A percentile compares a stretch with the other conserved stretches of the same genome.
Conservation (phyloP, 2,797 vertebrate genomes). For the Tokudaia tokunoshimensis region DNA sequence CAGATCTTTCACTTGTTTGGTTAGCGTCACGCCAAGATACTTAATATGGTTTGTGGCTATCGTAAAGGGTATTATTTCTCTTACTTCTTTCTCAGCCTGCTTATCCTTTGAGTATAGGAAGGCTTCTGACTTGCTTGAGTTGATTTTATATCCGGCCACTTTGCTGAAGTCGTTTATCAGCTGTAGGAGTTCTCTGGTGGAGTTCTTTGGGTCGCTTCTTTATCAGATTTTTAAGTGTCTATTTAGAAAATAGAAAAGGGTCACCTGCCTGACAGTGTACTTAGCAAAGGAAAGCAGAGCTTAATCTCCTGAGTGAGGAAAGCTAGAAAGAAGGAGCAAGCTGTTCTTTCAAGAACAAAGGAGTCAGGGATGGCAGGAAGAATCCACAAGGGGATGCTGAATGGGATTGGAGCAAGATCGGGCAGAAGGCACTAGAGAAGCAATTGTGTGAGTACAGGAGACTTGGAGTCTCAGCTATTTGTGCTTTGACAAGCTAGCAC, state of each 20-base stretch:
- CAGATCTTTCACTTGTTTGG: too few species aligned
- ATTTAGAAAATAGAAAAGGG: neutral
- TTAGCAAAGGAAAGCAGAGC: neutral
- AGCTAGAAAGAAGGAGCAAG: neutral
- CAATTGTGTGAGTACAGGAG: neutral
- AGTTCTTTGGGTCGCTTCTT: too few species aligned
- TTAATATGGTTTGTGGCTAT: too few species aligned
- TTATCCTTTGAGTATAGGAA: too few species aligned
- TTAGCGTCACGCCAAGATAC: too few species aligned
- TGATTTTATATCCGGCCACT: too few species aligned
- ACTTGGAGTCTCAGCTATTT: neutral
- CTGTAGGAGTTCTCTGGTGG: too few species aligned
- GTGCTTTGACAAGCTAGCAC: neutral
- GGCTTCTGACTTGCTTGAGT: too few species aligned
- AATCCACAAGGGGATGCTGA: neutral
- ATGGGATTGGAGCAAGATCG: neutral
- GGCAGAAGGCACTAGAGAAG: neutral
- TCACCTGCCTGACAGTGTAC: neutral
- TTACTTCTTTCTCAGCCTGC: too few species aligned
- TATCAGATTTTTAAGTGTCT: neutral
- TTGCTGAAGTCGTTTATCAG: too few species aligned
- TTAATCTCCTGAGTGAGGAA: conserved; percentile 5
- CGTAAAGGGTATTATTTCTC: too few species aligned
- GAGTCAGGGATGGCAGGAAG: neutral
- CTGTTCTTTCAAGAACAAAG: neutral